Evolutionary conservation across 2,113 vertebrate genomes (phyloP), one percentile per base, ranked within the genome.

Genomic region (Malurus alboscapulatus): DNA sequence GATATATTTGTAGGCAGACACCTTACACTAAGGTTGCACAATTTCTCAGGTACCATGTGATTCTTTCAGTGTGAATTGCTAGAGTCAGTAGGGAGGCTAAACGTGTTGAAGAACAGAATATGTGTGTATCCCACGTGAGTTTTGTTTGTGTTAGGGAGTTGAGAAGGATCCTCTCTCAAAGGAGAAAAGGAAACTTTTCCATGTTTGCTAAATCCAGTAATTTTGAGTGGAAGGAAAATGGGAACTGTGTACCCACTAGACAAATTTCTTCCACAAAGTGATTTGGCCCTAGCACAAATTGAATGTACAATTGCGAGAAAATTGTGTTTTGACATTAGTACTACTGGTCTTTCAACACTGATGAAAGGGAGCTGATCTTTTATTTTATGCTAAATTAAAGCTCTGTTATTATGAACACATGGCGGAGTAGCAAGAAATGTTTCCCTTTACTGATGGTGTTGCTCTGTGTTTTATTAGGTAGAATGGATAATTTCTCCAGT

Each of bases 121-220:
- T 2, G 0, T 0, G 0, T 78, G 13, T 54, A n/a, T 79, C 24
- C 21, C 62, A 51, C 20, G 73, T 34, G 25, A 75, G 19, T 71
- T 72, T 75, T 75, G 14, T 74, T 78, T 51, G 17, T 65, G 9
- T 65, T 78, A 45, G 17, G 13, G 21, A 54, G 40, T 38, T 27
- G 32, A 40, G 58, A 88, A 75, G 17, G 12, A 76, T 40, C 17
- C 4, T 72, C 1, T 72, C 10, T 83, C 12, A 4, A 3, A 45
- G 36, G 81, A 58, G 14, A 66, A 73, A 66, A 71, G 44, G 32
- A 84, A 45, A 47, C 34, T 25, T 78, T 84, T 48, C 57, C 22
- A 14, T 50, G 17, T 78, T 89, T 65, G 21, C 45, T 94, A 87
- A 75, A 34, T 38, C 9, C 20, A 51, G 45, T 45, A 69, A 69